Base-by-base conservation (phyloP, 2,888 invertebrate species). In the Flabesymbios commensalis region DNA sequence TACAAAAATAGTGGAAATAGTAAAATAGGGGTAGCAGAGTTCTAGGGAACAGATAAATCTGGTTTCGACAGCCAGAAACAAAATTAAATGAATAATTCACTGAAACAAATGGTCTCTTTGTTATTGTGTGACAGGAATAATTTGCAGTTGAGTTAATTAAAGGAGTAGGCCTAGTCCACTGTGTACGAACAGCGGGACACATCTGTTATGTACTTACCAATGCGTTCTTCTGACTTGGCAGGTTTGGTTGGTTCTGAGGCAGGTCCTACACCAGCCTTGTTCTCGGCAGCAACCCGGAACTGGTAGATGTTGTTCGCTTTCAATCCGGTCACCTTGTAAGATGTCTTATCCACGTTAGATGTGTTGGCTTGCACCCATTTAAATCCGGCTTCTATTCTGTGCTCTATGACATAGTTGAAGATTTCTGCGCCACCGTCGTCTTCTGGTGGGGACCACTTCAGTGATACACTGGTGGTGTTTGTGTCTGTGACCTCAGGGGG, bases 391-490 rank as follows among this genome's bases (percentile, higher is more conserved):
- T 64, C 67, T 14, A 75, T 76, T 58, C 74, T 70, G 59, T 77
- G 75, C 61, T 81, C 80, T 41, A 81, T 65, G 36, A 77, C 64
- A 57, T 79, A 80, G 68, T 76, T 79, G 64, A 69, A 72, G 54
- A 82, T 74, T 3, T 78, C 74, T 49, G 71, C 74, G 14, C 81
- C 82, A 4, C 82, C 82, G 68, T 81, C 78, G 55, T 72, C 75
- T 32, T 68, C 72, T 4, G 81, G 81, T 52, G 78, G 72, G 1
- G 71, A 65, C 81, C 81, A 82, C 52, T 71, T 73, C n/a, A 96
- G 85, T 4, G 92, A 93, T 0, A 92, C 92, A 67, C 92, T 92
- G 5, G 92, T 93, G 0, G 92, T 92, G 68, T 92, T 92, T 77
- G 90, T 88, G 72, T 92, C 91, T 52, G 39, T 58, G 33, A 66